phyloP scores from a whole-genome alignment of 2,888 invertebrate genomes.

The Plagiodera versicolora region DNA sequence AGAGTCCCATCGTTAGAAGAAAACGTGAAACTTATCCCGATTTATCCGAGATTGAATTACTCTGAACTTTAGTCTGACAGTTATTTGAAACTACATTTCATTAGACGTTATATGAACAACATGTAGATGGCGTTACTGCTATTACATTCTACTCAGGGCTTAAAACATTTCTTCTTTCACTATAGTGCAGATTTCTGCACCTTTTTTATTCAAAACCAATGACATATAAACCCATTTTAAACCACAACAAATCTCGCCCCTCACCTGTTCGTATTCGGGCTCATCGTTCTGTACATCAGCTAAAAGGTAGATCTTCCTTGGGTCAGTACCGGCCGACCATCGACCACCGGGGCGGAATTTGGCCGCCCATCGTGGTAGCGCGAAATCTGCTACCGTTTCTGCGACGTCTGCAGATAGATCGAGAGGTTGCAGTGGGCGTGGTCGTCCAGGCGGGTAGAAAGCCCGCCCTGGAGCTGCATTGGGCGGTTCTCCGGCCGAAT shows the following conservation, averaged over 20 bases:
- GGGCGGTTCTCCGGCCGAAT: not conserved
- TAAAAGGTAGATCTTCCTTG: conserved; percentile 54
- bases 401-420: conserved; percentile 51
- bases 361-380: conserved; percentile 58
- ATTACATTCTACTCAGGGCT: too few species aligned
- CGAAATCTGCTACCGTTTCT: conserved; percentile 51
- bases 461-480: conserved; percentile 27
- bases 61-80: not conserved
- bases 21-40: too few species aligned
- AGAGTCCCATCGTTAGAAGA: too few species aligned
- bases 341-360: conserved; percentile 55
- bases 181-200: too few species aligned
- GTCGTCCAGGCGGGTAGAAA: conserved; percentile 25
- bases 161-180: too few species aligned
- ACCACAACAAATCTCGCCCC: too few species aligned
- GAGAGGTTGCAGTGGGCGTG: conserved; percentile 44
- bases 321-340: conserved; percentile 52
- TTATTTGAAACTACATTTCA: too few species aligned
- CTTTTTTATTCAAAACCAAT: too few species aligned
- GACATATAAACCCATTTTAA: too few species aligned
- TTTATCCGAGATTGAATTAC: too few species aligned
- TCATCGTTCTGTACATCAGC: conserved; percentile 50
- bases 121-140: too few species aligned
- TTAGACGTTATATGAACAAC: too few species aligned
- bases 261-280: conserved; percentile 3